Evolutionary conservation across 2,888 invertebrate species (phyloP).

Genomic region (Stegophylla sp.): DNA sequence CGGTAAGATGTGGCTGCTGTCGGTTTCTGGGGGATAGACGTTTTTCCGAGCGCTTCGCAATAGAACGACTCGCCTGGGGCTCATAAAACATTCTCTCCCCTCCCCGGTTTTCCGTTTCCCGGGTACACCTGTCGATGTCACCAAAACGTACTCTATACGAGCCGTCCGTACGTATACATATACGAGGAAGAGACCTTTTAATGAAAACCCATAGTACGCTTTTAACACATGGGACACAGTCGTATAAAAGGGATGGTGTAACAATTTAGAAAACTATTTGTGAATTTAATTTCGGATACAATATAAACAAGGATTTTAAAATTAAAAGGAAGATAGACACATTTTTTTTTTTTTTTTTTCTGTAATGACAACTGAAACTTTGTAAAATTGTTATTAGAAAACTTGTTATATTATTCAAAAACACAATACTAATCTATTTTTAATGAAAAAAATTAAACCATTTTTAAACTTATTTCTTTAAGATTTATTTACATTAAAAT

Average conservation of each 20-base stretch:
- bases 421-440: too few relatives aligned
- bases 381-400: too few relatives aligned
- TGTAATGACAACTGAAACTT: background rate
- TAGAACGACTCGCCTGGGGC: conserved; percentile 52
- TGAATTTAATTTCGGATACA: conserved; percentile 20
- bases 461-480: too few relatives aligned
- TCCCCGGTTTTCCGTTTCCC: background rate
- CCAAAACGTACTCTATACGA: conserved; percentile 20
- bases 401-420: too few relatives aligned
- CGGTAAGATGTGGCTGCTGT: conserved; percentile 16
- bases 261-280: conserved; percentile 36
- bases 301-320: background rate
- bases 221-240: conserved; percentile 42
- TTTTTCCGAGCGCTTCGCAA: conserved; percentile 38
- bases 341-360: conserved; percentile 1
- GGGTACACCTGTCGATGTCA: conserved; percentile 56
- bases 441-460: too few relatives aligned
- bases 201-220: conserved; percentile 45
- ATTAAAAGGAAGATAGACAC: background rate
- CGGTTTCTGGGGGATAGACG: conserved; percentile 39
- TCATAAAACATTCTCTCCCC: conserved; percentile 45
- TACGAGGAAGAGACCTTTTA: conserved; percentile 28
- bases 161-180: background rate
- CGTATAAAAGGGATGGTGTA: background rate
- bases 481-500: too few relatives aligned